Evolutionary conservation across 2,888 invertebrate genomes (phyloP), one percentile per base, ranked within the genome.

Genomic region (Drosophila limbata): DNA sequence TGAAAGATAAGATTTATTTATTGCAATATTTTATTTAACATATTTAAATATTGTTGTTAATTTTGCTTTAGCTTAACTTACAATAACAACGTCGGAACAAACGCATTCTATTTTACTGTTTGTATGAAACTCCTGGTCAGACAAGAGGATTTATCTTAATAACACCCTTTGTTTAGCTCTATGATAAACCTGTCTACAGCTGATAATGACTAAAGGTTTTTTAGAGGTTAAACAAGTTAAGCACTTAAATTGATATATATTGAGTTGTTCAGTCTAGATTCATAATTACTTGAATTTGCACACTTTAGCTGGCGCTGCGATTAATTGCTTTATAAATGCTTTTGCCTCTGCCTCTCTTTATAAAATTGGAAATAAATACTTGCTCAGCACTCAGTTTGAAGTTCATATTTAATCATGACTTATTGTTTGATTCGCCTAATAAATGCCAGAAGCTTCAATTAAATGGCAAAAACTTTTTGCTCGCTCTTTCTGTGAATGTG

Each of bases 341-440:
- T 3, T 11, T 19, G 11, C 3, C 3, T 40, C 28, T 8, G 28
- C 28, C 28, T 28, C 28, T 17, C 8, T 40, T 0, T 21, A n/a
- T 0, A 9, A 15, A 28, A n/a, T 28, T 47, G 10, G 9, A 25
- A 47, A 10, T 47, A 15, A 28, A 4, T 47, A 47, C 47, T 19
- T 47, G 15, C 47, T 28, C 47, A 47, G 25, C 31, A 31, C 35
- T 45, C n/a, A 21, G n/a, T n/a, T 56, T 37, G 6, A 35, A 35
- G 56, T 64, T 66, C 63, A 67, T 66, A 67, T 69, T 72, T 75
- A 79, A 79, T 79, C 75, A 78, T 56, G 39, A 31, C 63, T 73
- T 63, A 79, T 79, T 78, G 65, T 78, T 66, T 72, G 78, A 79
- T 79, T 69, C 66, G 63, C 39, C 59, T 76, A 79, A 75, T 78